Evolutionary conservation across 1,140 invertebrate species (phyloP), one percentile per base, ranked within the genome.

Genomic region (Colletes latitarsis): DNA sequence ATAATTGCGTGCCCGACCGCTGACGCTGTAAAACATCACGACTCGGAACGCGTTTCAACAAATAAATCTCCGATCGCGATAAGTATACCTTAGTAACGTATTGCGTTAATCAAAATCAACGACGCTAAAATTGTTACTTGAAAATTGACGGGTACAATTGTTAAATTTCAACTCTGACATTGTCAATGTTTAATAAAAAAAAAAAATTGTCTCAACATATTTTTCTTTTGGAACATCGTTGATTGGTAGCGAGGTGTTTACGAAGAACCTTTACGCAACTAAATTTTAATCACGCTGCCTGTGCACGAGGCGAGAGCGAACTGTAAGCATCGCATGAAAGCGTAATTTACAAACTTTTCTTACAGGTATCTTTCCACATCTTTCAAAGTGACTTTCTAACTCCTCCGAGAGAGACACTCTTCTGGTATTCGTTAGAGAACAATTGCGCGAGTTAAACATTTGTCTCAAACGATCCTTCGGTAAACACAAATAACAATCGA

Each of bases 341-440:
- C 58, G 60, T 73, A 73, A 73, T 73, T 73, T 14, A 46, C 58
- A 1, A 39, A 55, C 10, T 12, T 77, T 72, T 75, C 58, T 49
- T 46, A 71, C 58, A 15, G 30, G 49, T 46, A 71, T 63, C 69
- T 72, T 73, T 63, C 49, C 58, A 64, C 69, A 73, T 72, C 69
- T 72, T 78, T 72, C 39, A n/a, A 73, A 57, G 39, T 39, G 49
- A 78, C 77, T 79, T 79, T 79, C 60, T 79, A 79, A 72, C 58
- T 43, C 49, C 46, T 21, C 14, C 57, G 53, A 69, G 43, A 77
- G 57, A 62, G 46, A 72, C 68, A 71, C 75, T 49, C 66, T 17
- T 8, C 55, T 4, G n/a, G 17, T 39, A 19, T 73, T 64, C 60
- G 57, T 73, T 73, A n/a, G 58, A 30, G 49, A 78, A 78, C 69